Conservation (phyloP, 2,797 vertebrate species). For the Pantherophis vulpinus region DNA sequence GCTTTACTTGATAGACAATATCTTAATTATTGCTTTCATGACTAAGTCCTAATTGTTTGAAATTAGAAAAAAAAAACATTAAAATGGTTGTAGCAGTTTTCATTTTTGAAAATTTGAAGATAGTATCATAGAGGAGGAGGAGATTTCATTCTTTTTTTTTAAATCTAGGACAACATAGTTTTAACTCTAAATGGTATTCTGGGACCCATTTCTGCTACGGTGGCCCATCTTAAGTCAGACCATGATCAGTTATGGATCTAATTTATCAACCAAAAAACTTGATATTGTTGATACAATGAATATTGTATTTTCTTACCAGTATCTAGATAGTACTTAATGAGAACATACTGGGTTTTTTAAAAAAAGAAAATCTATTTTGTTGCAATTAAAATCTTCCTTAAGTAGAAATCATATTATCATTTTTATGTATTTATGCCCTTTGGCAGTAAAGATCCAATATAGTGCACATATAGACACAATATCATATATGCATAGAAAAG, state of each 20-base stretch:
- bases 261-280: not conserved
- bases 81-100: not conserved
- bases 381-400: not conserved
- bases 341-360: not conserved
- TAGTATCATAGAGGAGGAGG: not conserved
- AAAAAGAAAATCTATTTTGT: not conserved
- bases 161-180: not conserved
- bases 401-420: not conserved
- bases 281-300: not conserved
- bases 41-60: not conserved
- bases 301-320: not conserved
- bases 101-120: not conserved
- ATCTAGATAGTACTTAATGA: not conserved
- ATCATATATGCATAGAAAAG: not conserved
- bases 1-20: not conserved
- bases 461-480: not conserved
- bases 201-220: not conserved
- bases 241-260: not conserved
- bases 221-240: not conserved
- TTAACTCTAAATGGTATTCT: not conserved
- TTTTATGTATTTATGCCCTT: not conserved
- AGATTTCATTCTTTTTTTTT: not conserved
- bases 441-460: not conserved
- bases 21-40: not conserved
- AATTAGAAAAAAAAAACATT: not conserved